Evolutionary conservation across 2,797 vertebrate species (phyloP), one percentile per base, ranked within the genome.

Genomic region (Parauchenoglanis ngamensis): DNA sequence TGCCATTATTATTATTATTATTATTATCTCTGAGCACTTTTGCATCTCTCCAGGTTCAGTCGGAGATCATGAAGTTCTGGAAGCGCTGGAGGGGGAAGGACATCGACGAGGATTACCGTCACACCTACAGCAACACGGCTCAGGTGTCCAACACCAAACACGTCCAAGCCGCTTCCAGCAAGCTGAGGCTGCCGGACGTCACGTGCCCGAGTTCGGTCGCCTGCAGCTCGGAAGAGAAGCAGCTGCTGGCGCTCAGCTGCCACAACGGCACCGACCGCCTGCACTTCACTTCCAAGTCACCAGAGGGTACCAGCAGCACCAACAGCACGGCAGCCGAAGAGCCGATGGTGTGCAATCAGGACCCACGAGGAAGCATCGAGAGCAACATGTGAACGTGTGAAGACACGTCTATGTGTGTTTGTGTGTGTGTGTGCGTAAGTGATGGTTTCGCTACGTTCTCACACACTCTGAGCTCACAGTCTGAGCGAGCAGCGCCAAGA

Each of bases 1-100:
- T 35, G 35, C 35, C 35, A 35, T 35, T n/a, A 68, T 17, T 17
- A 17, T 46, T 5, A 13, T 67, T 13, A 65, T 65, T 31, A 67
- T 67, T 28, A 6, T 75, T 4, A 23, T 54, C 67, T 61, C 35
- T 49, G 3, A 2, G 0, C 6, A 44, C 2, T 2, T 19, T 52
- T 31, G 8, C 7, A 28, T 25, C 15, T 2, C 84, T 82, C 40
- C 91, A 99, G 98, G 98, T 99, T 77, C 98, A 99, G 92, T 96
- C 96, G 0, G 98, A 99, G 94, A 94, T 99, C 79, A 90, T 96
- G 85, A 97, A 97, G 90, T 94, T 94, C 89, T 99, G 98, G 98
- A 97, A 95, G 85, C 96, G 94, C 82, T 98, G 98, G 98, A 97
- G 96, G 31, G 97, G 97, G 25, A 94, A 96, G 89, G 96, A 96